phyloP scores from a whole-genome alignment of 2,113 vertebrate genomes.

The Catharus minimus region DNA sequence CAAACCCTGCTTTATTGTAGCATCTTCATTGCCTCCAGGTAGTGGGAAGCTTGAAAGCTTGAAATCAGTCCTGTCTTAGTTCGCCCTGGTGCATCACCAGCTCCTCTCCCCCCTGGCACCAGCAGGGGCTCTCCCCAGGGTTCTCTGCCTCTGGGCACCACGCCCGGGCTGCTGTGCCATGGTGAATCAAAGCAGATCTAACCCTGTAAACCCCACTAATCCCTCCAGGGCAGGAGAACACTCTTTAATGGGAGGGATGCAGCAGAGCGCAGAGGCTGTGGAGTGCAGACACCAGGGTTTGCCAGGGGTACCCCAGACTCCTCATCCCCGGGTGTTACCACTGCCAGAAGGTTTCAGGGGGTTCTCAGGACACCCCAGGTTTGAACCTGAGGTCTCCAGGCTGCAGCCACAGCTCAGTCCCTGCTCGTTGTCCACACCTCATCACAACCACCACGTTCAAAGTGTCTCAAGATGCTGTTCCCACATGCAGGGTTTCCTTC shows the following conservation, averaged over 20 bases:
- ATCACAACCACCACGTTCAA: rapidly evolving
- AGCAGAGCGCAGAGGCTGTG: rapidly evolving
- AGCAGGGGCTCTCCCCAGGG: not conserved
- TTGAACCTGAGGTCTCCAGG: not conserved
- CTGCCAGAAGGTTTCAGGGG: not conserved
- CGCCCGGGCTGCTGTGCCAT: not conserved
- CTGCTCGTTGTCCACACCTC: rapidly evolving
- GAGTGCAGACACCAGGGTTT: rapidly evolving
- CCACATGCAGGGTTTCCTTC: not conserved
- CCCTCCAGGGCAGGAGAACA: not conserved
- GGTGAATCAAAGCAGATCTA: not conserved
- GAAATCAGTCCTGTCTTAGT: not conserved
- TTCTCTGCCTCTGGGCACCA: not conserved
- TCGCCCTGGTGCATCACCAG: rapidly evolving
- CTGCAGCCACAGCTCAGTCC: not conserved
- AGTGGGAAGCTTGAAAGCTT: not conserved
- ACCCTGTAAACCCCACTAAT: not conserved
- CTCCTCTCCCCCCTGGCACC: not conserved
- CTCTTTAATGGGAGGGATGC: not conserved
- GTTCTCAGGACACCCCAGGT: not conserved
- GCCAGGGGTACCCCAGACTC: not conserved
- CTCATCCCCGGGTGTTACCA: not conserved
- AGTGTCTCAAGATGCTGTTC: not conserved
- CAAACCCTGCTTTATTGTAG: not conserved
- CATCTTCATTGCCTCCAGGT: not conserved